phyloP scores from a whole-genome alignment of 1,140 invertebrate species.

The Globodera ellingtonae region DNA sequence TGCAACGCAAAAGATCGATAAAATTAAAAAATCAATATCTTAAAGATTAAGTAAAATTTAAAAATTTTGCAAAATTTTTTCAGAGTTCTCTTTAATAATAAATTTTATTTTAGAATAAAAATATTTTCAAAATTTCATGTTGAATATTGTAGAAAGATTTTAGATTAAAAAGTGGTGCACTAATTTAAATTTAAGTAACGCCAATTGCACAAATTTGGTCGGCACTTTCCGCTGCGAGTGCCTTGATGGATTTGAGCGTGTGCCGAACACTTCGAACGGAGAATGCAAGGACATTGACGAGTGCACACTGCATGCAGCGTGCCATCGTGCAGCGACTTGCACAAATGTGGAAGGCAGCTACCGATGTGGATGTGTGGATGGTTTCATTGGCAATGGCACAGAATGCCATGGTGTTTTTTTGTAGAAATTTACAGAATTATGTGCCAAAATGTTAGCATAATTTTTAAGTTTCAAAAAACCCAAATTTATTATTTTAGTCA shows the following conservation, averaged over 20 bases:
- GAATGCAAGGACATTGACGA: conserved; percentile 48
- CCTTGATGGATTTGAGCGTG: conserved; percentile 39
- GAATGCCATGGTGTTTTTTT: conserved; percentile 45
- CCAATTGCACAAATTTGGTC: conserved; percentile 38
- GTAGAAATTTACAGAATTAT: not conserved
- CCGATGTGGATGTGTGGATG: conserved; percentile 50
- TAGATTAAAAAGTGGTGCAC: too few relatives aligned
- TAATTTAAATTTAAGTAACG: conserved; percentile 8
- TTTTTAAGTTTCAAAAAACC: not conserved
- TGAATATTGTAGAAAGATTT: too few relatives aligned
- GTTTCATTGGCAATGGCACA: conserved; percentile 49
- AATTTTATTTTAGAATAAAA: too few relatives aligned
- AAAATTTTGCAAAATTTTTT: too few relatives aligned
- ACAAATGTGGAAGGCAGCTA: conserved; percentile 53
- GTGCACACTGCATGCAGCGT: conserved; percentile 40
- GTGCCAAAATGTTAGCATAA: conserved; percentile 2
- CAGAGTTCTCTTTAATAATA: too few relatives aligned
- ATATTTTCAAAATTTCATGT: too few relatives aligned
- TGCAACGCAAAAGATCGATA: too few relatives aligned
- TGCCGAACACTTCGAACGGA: conserved; percentile 10
- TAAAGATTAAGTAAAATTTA: not conserved
- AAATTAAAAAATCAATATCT: conserved; percentile 7
- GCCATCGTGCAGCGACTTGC: conserved; percentile 48
- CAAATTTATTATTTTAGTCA: too few relatives aligned
- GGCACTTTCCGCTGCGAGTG: conserved; percentile 47